Evolutionary conservation across 2,888 invertebrate species (phyloP).

Genomic region (Steinernema hermaphroditum): DNA sequence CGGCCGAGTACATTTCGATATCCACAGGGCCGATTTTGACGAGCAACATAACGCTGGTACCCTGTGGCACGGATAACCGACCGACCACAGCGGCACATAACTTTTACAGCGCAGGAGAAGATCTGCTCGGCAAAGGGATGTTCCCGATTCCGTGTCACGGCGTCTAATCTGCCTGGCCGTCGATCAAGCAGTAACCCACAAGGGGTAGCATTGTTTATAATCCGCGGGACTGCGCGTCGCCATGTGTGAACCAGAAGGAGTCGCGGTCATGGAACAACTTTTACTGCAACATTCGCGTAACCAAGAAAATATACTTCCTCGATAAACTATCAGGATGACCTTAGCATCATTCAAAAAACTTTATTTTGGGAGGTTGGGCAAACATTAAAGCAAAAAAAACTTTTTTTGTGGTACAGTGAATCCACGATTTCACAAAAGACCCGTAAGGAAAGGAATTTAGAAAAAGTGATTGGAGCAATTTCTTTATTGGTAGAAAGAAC

Average conservation of each 20-base stretch:
- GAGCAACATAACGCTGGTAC: slow-evolving; percentile 31
- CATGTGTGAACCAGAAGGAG: slow-evolving; percentile 25
- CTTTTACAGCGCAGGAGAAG: slow-evolving; percentile 23
- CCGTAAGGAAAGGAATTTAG: too few species aligned
- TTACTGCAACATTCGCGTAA: too few species aligned
- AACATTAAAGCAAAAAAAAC: too few species aligned
- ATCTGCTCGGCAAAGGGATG: background rate
- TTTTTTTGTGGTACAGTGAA: too few species aligned
- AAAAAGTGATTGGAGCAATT: too few species aligned
- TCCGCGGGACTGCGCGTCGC: background rate
- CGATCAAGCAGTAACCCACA: slow-evolving; percentile 12
- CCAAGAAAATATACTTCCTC: too few species aligned
- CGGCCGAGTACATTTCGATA: slow-evolving; percentile 29
- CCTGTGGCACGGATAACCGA: slow-evolving; percentile 30
- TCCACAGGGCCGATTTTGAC: slow-evolving; percentile 29
- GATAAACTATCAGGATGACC: too few species aligned
- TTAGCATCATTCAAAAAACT: too few species aligned
- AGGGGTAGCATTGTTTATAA: slow-evolving; percentile 4
- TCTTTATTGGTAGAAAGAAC: too few species aligned
- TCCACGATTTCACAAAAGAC: too few species aligned
- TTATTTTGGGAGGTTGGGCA: too few species aligned
- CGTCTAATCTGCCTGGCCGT: background rate
- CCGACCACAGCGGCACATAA: slow-evolving; percentile 30
- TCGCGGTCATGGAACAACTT: background rate
- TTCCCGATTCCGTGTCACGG: background rate